Evolutionary conservation across 2,113 vertebrate genomes (phyloP).

Genomic region (Xiphophorus maculatus): DNA sequence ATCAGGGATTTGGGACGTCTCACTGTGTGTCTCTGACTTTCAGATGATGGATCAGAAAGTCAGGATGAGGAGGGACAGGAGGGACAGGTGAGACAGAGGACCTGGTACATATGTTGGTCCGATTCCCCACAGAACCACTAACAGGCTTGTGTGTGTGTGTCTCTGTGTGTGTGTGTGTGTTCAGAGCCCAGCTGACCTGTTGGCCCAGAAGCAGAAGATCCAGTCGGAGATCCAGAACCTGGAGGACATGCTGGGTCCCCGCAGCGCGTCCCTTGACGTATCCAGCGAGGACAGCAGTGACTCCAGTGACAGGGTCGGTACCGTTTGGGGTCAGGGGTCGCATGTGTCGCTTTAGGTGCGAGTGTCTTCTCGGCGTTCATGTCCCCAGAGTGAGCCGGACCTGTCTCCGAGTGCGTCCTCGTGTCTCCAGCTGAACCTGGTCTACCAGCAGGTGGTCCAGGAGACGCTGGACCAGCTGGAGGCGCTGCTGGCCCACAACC

Average conservation of each 20-base stretch:
- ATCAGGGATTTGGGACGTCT: not conserved
- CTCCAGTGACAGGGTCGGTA: constrained; percentile 62
- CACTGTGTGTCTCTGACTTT: constrained; percentile 13
- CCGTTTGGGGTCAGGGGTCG: not conserved
- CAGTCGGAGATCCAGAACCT: constrained; percentile 66
- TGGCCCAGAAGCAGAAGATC: constrained; percentile 57
- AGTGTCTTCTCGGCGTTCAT: not conserved
- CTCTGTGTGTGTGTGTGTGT: constrained; percentile 11
- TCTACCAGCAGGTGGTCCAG: constrained; percentile 72
- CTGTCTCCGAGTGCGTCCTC: constrained; percentile 53
- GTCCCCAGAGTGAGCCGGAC: constrained; percentile 53
- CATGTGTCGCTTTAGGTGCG: not conserved
- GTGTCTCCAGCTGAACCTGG: constrained; percentile 73
- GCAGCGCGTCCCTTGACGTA: constrained; percentile 8
- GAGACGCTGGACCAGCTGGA: constrained; percentile 67
- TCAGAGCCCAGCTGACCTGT: constrained; percentile 46
- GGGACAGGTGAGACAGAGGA: constrained; percentile 29
- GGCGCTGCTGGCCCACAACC: constrained; percentile 29
- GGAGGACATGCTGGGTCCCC: constrained; percentile 51
- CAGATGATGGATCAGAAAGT: constrained; percentile 48
- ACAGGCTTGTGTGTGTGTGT: not conserved
- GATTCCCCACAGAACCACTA: not conserved
- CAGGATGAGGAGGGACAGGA: constrained; percentile 27
- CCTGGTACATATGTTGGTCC: not conserved
- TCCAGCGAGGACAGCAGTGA: constrained; percentile 51